Evolutionary conservation across 1,140 invertebrate species (phyloP), one percentile per base, ranked within the genome.

Genomic region (Piezodorus guildinii): DNA sequence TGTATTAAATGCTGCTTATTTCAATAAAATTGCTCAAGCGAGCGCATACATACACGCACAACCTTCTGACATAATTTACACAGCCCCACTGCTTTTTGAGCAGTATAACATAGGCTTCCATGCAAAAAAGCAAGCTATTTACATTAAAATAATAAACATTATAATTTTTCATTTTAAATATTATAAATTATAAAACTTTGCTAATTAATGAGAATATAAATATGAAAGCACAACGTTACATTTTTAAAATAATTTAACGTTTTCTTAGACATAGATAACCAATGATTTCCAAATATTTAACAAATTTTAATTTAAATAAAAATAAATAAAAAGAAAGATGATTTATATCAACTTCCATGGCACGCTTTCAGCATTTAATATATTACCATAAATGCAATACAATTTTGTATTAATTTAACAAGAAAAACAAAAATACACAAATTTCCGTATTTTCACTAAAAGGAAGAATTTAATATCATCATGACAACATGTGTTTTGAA

Each of bases 211-310:
- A 56, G 23, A 23, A 56, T 23, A 56, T 23, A 56, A 23, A 6
- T 56, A 56, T 56, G 52, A 56, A 56, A 56, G 52, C 52, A 56
- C 52, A 56, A 56, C 15, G 52, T 56, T 56, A 56, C 52, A n/a
- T 23, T 23, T 56, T 23, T 23, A 56, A 23, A 23, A 56, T 56
- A 23, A 56, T 56, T 56, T 56, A 5, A 39, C 6, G 34, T 39
- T 39, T 39, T 39, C 34, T 39, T 39, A 39, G 34, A 39, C 34
- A 10, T 39, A 39, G 34, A 39, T 39, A 39, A 39, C 34, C 34
- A 39, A 1, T 39, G 34, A 39, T 39, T 39, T 39, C 34, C 34
- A 39, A 39, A 39, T 39, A 39, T 39, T 39, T 12, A 39, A 39
- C 34, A 39, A 39, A 39, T 39, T 12, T 6, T 30, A 5, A 30